These are phyloP conservation scores for Prosapia bicincta DNA, from an alignment of 2,888 invertebrate genomes.

Conservation along the genomic window DNA sequence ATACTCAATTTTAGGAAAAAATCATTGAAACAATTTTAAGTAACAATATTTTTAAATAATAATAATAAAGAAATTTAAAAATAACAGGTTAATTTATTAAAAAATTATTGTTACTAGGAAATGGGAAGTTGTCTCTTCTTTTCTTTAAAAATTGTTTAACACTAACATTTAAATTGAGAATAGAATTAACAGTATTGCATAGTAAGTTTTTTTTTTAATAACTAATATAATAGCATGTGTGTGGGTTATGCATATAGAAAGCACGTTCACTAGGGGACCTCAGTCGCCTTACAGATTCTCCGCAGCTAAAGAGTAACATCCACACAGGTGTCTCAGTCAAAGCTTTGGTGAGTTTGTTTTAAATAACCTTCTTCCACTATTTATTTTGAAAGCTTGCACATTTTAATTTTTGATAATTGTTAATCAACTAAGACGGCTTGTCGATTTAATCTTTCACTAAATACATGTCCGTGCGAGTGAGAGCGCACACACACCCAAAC, in stretches of 20 bases:
- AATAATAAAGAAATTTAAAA: no score
- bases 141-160: background rate
- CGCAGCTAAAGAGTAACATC: constrained; percentile 42
- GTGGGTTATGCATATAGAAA: constrained; percentile 45
- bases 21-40: no score
- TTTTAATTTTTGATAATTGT: background rate
- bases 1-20: no score
- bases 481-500: no score
- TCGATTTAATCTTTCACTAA: no score
- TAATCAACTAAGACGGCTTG: no score
- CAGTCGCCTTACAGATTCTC: constrained; percentile 31
- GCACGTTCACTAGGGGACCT: constrained; percentile 49
- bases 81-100: no score
- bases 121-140: background rate
- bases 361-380: background rate
- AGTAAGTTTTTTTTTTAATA: background rate
- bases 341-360: constrained; percentile 54
- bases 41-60: no score
- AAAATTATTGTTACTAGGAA: no score
- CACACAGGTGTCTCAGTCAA: constrained; percentile 59
- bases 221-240: constrained; percentile 31
- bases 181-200: background rate
- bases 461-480: no score
- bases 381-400: background rate
- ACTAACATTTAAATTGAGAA: background rate